These are phyloP conservation scores for Phymanthus crucifer DNA, from an alignment of 92 coral and sea anemone species.

Conservation along the genomic window DNA sequence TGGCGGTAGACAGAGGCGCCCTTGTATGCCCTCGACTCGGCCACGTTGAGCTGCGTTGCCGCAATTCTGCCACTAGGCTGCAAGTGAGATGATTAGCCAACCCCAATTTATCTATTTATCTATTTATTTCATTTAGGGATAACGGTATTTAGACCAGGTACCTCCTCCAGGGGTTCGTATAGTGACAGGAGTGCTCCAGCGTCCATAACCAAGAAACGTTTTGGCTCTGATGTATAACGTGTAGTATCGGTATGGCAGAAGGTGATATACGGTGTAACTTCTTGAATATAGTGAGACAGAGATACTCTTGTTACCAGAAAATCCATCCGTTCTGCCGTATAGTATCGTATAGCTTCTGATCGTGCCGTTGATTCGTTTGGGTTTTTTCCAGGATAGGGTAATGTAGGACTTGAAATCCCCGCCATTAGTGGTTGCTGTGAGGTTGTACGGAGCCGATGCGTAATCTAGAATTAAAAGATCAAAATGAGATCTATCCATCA, in stretches of 20 bases:
- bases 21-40: too few relatives aligned
- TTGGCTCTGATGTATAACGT: neutral
- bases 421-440: neutral
- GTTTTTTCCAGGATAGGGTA: neutral
- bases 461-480: neutral
- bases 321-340: neutral
- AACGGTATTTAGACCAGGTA: neutral
- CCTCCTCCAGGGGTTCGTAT: slow-evolving; percentile 8
- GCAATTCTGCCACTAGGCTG: too few relatives aligned
- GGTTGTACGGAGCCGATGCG: neutral
- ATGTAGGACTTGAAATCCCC: neutral
- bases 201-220: neutral
- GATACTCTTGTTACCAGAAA: neutral
- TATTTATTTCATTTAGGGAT: too few relatives aligned
- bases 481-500: too few relatives aligned
- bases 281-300: neutral
- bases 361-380: neutral
- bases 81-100: too few relatives aligned
- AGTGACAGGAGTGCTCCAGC: neutral
- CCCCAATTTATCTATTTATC: too few relatives aligned
- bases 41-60: too few relatives aligned
- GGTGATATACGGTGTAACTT: neutral
- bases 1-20: too few relatives aligned
- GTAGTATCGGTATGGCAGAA: slow-evolving; percentile 6
- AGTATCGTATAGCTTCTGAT: neutral